phyloP scores from a whole-genome alignment of 2,888 invertebrate genomes.

The Sylvicola cinctus region DNA sequence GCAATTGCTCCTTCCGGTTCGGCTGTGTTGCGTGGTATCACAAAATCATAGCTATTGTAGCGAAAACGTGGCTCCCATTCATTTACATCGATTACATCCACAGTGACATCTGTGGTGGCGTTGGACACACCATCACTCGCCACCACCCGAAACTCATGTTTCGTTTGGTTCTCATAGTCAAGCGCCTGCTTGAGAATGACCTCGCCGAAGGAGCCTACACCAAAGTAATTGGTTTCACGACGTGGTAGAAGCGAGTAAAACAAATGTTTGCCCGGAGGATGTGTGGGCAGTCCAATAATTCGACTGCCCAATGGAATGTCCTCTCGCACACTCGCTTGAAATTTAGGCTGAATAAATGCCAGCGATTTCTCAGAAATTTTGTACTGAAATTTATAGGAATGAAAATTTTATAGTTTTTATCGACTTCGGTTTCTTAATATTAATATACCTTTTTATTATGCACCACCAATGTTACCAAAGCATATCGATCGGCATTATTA shows the following conservation, averaged over 20 bases:
- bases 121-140: constrained; percentile 44
- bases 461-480: constrained; percentile 50
- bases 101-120: constrained; percentile 61
- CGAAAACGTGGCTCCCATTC: constrained; percentile 87
- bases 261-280: constrained; percentile 40
- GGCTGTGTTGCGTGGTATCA: constrained; percentile 19
- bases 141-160: constrained; percentile 57
- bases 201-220: constrained; percentile 59
- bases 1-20: constrained; percentile 23
- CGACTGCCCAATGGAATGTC: constrained; percentile 52
- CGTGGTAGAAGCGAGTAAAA: constrained; percentile 58
- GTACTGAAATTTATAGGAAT: neutral
- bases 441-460: constrained; percentile 15
- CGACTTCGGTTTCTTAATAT: too few species aligned
- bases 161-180: constrained; percentile 55
- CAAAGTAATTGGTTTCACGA: constrained; percentile 51
- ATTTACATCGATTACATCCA: constrained; percentile 69
- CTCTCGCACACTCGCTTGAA: constrained; percentile 51
- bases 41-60: constrained; percentile 71
- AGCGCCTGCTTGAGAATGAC: constrained; percentile 49
- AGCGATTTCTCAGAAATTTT: constrained; percentile 18
- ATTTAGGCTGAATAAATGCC: constrained; percentile 50
- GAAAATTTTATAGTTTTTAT: neutral
- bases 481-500: constrained; percentile 76
- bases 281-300: constrained; percentile 46